These are phyloP conservation scores for Periophthalmus modestus DNA, from an alignment of 2,113 vertebrate genomes.

Conservation along the genomic window DNA sequence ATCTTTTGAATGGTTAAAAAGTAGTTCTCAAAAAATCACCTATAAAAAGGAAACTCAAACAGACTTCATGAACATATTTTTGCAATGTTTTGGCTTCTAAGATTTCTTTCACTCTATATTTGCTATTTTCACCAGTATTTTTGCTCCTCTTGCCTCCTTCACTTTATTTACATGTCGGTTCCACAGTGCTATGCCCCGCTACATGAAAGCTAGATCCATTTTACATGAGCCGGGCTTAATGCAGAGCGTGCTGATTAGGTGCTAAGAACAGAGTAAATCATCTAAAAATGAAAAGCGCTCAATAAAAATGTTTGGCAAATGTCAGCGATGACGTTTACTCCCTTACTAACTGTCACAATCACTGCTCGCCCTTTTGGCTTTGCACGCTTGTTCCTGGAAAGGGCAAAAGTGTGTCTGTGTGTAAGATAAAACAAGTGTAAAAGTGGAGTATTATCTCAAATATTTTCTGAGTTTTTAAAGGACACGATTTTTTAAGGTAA, in stretches of 20 bases:
- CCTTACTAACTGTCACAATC: constrained; percentile 54
- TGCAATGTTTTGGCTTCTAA: too few species aligned
- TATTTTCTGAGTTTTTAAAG: neutral
- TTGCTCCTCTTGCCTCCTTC: neutral
- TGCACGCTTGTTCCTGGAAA: constrained; percentile 22
- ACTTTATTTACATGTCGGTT: constrained; percentile 53
- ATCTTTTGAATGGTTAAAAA: too few species aligned
- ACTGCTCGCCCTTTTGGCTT: constrained; percentile 1
- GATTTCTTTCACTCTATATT: too few species aligned
- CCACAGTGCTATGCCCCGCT: constrained; percentile 39
- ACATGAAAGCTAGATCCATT: constrained; percentile 66
- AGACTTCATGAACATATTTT: too few species aligned
- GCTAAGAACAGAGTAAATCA: constrained; percentile 75
- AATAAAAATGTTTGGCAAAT: constrained; percentile 70
- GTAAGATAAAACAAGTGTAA: constrained; percentile 4
- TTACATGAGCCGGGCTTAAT: constrained; percentile 70
- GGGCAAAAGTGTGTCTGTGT: neutral
- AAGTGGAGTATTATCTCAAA: neutral
- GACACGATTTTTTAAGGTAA: neutral
- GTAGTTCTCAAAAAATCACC: neutral
- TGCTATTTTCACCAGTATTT: neutral
- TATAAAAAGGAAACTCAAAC: neutral
- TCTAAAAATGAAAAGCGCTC: constrained; percentile 69
- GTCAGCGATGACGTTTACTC: constrained; percentile 70
- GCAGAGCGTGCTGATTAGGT: constrained; percentile 63